These are phyloP conservation scores for Hypotaenidia philippensis DNA, from an alignment of 2,797 vertebrate genomes.

Conservation along the genomic window DNA sequence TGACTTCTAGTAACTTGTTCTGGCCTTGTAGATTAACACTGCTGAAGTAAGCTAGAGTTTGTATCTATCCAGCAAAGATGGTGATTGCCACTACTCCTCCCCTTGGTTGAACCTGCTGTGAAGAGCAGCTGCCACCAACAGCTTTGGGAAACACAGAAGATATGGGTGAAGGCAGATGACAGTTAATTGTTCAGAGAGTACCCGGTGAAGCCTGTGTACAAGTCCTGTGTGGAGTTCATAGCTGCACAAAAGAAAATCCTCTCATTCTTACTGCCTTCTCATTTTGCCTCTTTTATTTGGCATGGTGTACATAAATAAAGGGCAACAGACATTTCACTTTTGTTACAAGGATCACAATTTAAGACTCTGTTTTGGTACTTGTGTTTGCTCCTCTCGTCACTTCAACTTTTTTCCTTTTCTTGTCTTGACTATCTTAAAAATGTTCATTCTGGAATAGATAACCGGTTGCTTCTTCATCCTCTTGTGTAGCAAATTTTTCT, in stretches of 20 bases:
- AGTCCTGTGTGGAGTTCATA: neutral
- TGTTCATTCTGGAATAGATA: neutral
- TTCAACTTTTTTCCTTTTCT: neutral
- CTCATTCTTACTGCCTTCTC: neutral
- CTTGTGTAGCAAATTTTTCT: fast-evolving
- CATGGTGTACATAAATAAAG: neutral
- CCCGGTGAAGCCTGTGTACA: neutral
- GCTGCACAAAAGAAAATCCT: neutral
- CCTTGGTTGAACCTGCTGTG: neutral
- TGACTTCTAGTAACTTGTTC: neutral
- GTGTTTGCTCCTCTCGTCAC: neutral
- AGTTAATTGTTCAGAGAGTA: neutral
- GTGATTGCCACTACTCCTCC: neutral
- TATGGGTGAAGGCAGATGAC: neutral
- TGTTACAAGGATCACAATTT: neutral
- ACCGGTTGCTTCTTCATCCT: neutral
- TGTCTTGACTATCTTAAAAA: neutral
- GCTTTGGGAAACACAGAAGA: neutral
- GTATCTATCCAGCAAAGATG: neutral
- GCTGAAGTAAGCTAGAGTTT: neutral
- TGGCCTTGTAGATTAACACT: neutral
- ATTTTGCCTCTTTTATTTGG: neutral
- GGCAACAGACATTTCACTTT: neutral
- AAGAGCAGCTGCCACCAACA: neutral
- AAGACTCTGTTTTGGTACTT: neutral